Evolutionary conservation across 2,113 vertebrate genomes (phyloP), one percentile per base, ranked within the genome.

Genomic region (Shinisaurus crocodilurus): DNA sequence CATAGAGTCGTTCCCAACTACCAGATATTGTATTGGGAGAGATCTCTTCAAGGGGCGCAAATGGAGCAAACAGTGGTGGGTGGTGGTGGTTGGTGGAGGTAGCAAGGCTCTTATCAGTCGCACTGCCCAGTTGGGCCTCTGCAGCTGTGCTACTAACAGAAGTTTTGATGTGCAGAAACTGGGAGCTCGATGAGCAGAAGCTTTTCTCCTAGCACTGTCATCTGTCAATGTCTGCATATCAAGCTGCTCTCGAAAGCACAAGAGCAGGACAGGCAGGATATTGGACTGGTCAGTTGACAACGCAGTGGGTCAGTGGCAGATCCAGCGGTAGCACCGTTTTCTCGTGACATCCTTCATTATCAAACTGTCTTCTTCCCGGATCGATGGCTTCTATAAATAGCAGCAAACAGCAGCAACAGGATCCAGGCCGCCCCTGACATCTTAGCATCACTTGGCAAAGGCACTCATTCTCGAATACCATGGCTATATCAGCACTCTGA

Each of bases 301-400:
- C 65, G 40, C 25, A 13, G 2, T 37, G 25, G 60, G n/a, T 57
- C 29, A 82, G 4, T 3, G 16, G 18, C 23, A 1, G 74, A 70
- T 86, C 69, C 10, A 1, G n/a, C 13, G 2, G 80, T 0, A 37
- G 57, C 43, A 32, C 8, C 34, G 76, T n/a, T 65, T 79, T 45
- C 86, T 57, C 15, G 15, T 40, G 45, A n/a, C 29, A 25, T 6
- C 50, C 2, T 2, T 5, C 25, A 5, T 67, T 69, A 77, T 77
- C 25, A 45, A 85, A 50, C 67, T n/a, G 25, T 37, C 65, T 67
- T 27, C 34, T 67, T 54, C 60, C 6, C 0, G 15, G 16, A 87
- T 81, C 65, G 20, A 86, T 87, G 74, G 57, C 40, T 74, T 82
- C 76, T 82, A 37, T 81, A 82, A 88, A 83, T 37, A 83, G 69